Base-by-base conservation (phyloP, 1,140 invertebrate species). In the Sarcophaga peregrina region DNA sequence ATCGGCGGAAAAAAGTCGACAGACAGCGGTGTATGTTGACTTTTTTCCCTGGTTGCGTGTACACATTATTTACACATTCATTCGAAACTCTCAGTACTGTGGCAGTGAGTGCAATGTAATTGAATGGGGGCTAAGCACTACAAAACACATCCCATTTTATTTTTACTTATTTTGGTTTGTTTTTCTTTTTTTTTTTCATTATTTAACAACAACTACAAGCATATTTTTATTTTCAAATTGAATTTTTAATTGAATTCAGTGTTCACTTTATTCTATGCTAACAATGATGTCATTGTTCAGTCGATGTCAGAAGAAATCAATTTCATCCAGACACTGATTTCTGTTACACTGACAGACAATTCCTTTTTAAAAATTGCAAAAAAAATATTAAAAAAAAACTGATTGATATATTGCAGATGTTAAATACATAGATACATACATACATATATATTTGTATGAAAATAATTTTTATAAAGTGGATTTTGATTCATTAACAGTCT, bases 211-310 rank as follows among this genome's bases (percentile, higher is more conserved):
- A 58, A 58, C 13, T 58, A 58, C 4, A 68, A 20, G 11, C 20
- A n/a, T 20, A 68, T 20, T 2, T 68, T 25, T 68, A 68, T 68
- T 20, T 10, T 5, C 62, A 9, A 68, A 17, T 20, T 5, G 62
- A 68, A 68, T 68, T 68, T 68, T 68, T 68, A 68, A 68, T 68
- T 68, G 62, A 68, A 58, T 58, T 13, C 6, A n/a, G 20, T 68
- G 62, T 68, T 20, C 20, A 20, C 20, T 68, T 68, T 68, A 20
- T 68, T 68, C 6, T 68, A 8, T 68, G 20, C 9, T 68, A 68
- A 68, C 62, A 68, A 68, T 68, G n/a, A 68, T 20, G 62, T 68
- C 62, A 68, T 17, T 68, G 62, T 68, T 10, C 6, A 68, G 62
- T 9, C 62, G 20, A n/a, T n/a, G 54, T 68, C 20, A 9, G 50